Evolutionary conservation across 2,113 vertebrate genomes (phyloP).

Genomic region (Callipepla californica): DNA sequence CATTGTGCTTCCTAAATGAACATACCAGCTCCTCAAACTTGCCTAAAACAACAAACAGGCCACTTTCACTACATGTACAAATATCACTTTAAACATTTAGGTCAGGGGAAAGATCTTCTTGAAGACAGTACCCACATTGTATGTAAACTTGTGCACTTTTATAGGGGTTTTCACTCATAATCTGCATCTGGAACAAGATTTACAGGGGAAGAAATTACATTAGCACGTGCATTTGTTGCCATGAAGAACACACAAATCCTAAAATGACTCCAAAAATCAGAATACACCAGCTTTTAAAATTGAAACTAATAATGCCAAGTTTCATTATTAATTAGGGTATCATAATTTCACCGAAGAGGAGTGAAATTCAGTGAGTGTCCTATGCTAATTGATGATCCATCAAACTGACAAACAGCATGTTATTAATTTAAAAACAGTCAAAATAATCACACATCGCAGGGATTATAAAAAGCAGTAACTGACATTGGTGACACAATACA

Average conservation of each 20-base stretch:
- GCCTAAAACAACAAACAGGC: neutral
- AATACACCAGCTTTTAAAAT: neutral
- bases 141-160: neutral
- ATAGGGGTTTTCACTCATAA: neutral
- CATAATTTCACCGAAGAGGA: neutral
- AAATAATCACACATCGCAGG: conserved; percentile 34
- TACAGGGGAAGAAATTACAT: neutral
- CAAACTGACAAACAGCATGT: conserved; percentile 25
- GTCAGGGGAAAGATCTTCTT: neutral
- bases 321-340: conserved; percentile 25
- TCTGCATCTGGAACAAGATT: neutral
- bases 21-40: neutral
- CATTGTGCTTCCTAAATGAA: neutral
- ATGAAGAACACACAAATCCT: neutral
- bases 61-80: neutral
- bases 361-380: neutral
- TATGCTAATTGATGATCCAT: conserved; percentile 6
- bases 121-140: neutral
- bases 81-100: neutral
- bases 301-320: neutral
- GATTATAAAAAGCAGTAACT: conserved; percentile 14
- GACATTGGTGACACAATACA: conserved; percentile 40
- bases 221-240: neutral
- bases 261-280: neutral
- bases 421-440: conserved; percentile 46